Conservation (phyloP, 2,888 invertebrate species). For the Odontocerum albicorne region DNA sequence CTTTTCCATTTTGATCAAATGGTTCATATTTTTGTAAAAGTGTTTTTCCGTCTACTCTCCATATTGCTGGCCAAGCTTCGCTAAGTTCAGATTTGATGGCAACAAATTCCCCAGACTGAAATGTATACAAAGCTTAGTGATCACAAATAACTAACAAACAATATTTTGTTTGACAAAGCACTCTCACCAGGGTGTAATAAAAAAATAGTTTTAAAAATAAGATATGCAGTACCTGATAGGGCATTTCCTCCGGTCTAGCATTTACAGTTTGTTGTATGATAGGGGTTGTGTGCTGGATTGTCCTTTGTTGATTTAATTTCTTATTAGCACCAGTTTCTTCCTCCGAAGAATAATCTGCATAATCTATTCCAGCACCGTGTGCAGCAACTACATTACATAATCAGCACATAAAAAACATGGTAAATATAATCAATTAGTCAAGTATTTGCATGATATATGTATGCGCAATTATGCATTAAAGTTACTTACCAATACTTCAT, state of each 20-base stretch:
- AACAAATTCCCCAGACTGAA: constrained; percentile 86
- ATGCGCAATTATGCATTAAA: background rate
- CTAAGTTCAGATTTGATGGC: constrained; percentile 80
- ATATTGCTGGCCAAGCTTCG: constrained; percentile 83
- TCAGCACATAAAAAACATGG: background rate
- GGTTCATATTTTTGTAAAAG: constrained; percentile 82
- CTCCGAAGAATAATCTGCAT: constrained; percentile 58
- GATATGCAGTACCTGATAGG: constrained; percentile 63
- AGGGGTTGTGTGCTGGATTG: constrained; percentile 54
- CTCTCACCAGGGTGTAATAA: too few relatives aligned
- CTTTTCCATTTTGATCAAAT: constrained; percentile 78
- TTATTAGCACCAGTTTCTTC: constrained; percentile 45
- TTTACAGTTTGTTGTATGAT: constrained; percentile 50
- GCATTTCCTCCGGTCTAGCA: constrained; percentile 59
- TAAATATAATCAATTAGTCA: background rate
- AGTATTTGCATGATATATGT: background rate
- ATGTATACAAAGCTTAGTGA: constrained; percentile 37
- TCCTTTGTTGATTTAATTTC: constrained; percentile 51
- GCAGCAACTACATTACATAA: constrained; percentile 48
- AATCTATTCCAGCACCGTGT: constrained; percentile 60
- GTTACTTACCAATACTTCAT: background rate
- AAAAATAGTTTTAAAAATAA: too few relatives aligned
- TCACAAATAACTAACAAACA: background rate
- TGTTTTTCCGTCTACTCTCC: constrained; percentile 88
- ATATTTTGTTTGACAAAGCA: too few relatives aligned